Conservation (phyloP, 2,797 vertebrate species). For the Adrianichthys oophorus region DNA sequence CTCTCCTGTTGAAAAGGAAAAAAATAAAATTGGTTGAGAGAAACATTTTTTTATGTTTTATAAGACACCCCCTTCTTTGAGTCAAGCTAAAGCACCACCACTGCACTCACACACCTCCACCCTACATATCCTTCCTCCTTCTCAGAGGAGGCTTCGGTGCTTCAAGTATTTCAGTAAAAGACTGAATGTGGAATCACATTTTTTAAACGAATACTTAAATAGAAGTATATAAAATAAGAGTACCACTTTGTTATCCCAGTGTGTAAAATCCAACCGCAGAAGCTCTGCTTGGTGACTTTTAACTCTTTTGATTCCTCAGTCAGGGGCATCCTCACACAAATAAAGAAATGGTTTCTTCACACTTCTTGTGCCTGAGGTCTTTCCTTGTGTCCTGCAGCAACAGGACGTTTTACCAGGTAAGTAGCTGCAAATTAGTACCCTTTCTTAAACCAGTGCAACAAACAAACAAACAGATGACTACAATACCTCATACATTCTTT, state of each 20-base stretch:
- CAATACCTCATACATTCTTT: too few species aligned
- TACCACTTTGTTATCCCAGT: too few species aligned
- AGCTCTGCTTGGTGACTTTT: slow-evolving; percentile 40
- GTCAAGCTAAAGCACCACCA: slow-evolving; percentile 24
- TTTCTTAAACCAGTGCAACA: too few species aligned
- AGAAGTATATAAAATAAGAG: too few species aligned
- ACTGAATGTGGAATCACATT: slow-evolving; percentile 51
- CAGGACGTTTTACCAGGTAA: too few species aligned
- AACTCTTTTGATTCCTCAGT: slow-evolving; percentile 45
- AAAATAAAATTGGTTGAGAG: slow-evolving; percentile 1
- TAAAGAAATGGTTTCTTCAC: slow-evolving; percentile 73
- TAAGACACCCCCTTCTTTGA: slow-evolving; percentile 36
- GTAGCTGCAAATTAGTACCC: too few species aligned
- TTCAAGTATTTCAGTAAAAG: slow-evolving; percentile 54
- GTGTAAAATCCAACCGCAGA: too few species aligned
- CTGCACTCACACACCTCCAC: slow-evolving; percentile 17
- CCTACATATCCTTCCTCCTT: slow-evolving; percentile 29
- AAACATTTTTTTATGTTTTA: slow-evolving; percentile 40
- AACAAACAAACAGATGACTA: too few species aligned
- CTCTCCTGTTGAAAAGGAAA: not conserved
- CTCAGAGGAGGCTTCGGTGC: slow-evolving; percentile 50
- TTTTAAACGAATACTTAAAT: slow-evolving; percentile 31
- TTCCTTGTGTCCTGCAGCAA: slow-evolving; percentile 21
- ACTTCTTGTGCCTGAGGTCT: slow-evolving; percentile 30
- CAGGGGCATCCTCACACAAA: slow-evolving; percentile 56